Conservation (phyloP, 2,797 vertebrate species). For the Myioborus melanocephalus region DNA sequence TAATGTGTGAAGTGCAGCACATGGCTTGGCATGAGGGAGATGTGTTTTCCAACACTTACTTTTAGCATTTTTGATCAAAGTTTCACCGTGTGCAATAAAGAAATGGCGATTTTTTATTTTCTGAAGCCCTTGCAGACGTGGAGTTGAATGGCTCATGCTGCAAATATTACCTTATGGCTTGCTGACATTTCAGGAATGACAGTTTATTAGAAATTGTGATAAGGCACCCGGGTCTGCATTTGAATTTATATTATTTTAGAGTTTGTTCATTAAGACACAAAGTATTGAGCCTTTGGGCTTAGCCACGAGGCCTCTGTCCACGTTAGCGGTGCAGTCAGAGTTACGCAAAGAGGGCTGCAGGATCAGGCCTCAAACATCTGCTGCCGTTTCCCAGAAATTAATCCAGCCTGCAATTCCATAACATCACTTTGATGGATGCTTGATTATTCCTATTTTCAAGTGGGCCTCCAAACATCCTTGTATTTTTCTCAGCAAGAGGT, state of each 20-base stretch:
- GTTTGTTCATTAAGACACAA: neutral
- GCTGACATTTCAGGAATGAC: neutral
- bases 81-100: neutral
- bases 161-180: neutral
- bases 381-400: neutral
- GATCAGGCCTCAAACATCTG: neutral
- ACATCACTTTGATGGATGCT: slow-evolving; percentile 24
- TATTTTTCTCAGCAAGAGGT: slow-evolving; percentile 21
- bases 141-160: neutral
- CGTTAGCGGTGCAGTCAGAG: neutral
- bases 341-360: neutral
- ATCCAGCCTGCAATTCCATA: neutral
- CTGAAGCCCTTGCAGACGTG: neutral
- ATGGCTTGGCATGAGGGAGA: neutral
- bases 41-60: neutral
- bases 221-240: neutral
- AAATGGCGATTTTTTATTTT: neutral
- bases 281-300: neutral
- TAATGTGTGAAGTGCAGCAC: neutral
- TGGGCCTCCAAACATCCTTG: slow-evolving; percentile 26
- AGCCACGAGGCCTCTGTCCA: neutral
- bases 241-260: neutral
- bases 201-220: neutral
- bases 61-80: neutral
- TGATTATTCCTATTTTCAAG: slow-evolving; percentile 46